A percentile compares a stretch with the other conserved stretches of the same genome.
Evolutionary conservation across 2,888 invertebrate genomes (phyloP).

Genomic region (Hypolimnas misippus): DNA sequence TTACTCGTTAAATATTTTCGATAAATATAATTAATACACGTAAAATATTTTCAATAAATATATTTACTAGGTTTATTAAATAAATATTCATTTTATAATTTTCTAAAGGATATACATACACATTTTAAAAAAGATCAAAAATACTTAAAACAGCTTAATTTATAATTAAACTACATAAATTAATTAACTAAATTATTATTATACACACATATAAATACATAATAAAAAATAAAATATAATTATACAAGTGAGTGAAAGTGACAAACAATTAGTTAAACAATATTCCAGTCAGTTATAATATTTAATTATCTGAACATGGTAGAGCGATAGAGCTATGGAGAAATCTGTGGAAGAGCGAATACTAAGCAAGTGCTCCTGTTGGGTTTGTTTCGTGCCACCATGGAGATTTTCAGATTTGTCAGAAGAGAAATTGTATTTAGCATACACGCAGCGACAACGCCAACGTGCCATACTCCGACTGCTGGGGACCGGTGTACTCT

Average conservation of each 20-base stretch:
- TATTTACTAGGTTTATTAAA: too few relatives aligned
- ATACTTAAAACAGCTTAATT: too few relatives aligned
- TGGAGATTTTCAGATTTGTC: conserved; percentile 69
- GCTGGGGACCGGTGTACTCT: conserved; percentile 62
- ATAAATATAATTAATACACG: conserved; percentile 1
- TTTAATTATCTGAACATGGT: conserved; percentile 42
- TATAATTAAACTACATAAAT: too few relatives aligned
- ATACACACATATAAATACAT: too few relatives aligned
- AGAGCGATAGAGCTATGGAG: conserved; percentile 59
- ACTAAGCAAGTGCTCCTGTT: conserved; percentile 55
- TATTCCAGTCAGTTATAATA: neutral
- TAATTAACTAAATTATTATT: too few relatives aligned
- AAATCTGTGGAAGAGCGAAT: conserved; percentile 58
- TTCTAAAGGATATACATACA: too few relatives aligned
- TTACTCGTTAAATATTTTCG: conserved; percentile 5
- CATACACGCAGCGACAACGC: conserved; percentile 70
- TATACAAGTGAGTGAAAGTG: neutral
- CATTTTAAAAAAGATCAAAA: too few relatives aligned
- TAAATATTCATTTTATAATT: too few relatives aligned
- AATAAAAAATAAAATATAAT: neutral
- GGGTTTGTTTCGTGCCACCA: conserved; percentile 65
- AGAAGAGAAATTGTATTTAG: conserved; percentile 70
- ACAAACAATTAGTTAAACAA: neutral
- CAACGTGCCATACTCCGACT: conserved; percentile 71
- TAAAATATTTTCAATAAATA: too few relatives aligned